phyloP scores from a whole-genome alignment of 2,113 vertebrate genomes.

The Arizona elegans region DNA sequence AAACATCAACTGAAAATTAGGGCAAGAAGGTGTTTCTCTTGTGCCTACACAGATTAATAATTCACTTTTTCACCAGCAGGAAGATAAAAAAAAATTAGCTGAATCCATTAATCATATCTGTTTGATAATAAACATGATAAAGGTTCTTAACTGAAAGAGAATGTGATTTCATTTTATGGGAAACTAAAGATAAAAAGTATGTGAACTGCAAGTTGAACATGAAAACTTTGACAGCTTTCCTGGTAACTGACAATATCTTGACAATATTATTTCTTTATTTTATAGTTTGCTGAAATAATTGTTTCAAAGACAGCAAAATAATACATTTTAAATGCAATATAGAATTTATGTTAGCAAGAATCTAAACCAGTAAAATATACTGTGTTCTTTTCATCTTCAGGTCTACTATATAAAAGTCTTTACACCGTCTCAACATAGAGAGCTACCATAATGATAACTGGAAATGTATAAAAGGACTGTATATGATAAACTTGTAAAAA shows the following conservation, averaged over 20 bases:
- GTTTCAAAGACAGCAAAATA: background rate
- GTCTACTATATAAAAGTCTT: background rate
- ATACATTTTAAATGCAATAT: background rate
- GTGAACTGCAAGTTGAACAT: background rate
- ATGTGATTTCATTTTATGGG: conserved; percentile 42
- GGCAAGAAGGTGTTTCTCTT: conserved; percentile 47
- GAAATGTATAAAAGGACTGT: background rate
- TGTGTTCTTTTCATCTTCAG: background rate
- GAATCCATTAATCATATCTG: background rate
- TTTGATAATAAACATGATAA: conserved; percentile 17
- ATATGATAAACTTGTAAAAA: background rate
- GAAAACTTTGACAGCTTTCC: background rate
- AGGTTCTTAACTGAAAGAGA: conserved; percentile 5
- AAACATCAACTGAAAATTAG: background rate
- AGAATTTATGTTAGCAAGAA: background rate
- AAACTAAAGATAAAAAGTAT: conserved; percentile 46
- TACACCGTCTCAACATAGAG: background rate
- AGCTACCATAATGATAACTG: background rate
- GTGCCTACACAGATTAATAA: conserved; percentile 62
- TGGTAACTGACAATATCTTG: background rate
- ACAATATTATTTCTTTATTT: background rate
- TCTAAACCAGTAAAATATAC: background rate
- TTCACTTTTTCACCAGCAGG: conserved; percentile 37
- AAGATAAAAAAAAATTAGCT: conserved; percentile 28
- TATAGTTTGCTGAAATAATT: background rate